Conservation (phyloP, 2,113 vertebrate genomes). For the Corythaixoides concolor region DNA sequence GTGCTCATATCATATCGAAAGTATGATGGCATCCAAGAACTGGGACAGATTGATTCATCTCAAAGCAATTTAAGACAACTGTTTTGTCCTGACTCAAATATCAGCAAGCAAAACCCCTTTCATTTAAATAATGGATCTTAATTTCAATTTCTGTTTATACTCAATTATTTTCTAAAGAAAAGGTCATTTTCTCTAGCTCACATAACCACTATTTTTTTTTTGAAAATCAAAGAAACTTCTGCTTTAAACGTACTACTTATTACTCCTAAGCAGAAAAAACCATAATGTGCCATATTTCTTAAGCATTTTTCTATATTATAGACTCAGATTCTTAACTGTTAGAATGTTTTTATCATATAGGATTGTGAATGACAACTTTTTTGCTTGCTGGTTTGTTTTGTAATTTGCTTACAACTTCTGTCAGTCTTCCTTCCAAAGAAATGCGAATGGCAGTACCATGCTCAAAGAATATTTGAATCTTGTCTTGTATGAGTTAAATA, state of each 20-base stretch:
- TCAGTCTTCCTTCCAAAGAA: not conserved
- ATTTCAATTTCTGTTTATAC: not conserved
- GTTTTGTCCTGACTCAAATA: not conserved
- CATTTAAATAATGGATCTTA: not conserved
- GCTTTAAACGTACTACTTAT: not conserved
- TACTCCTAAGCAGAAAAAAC: not conserved
- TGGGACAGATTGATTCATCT: not conserved
- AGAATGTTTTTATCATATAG: not conserved
- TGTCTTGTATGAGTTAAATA: not conserved
- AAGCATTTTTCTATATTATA: not conserved
- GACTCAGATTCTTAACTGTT: not conserved
- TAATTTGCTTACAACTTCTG: not conserved
- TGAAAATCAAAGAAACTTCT: not conserved
- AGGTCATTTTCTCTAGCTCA: not conserved
- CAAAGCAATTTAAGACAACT: not conserved
- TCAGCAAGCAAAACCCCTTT: not conserved
- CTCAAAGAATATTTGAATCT: not conserved
- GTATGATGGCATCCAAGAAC: not conserved
- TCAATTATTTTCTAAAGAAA: not conserved
- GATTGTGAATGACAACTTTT: not conserved
- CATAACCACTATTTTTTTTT: not conserved
- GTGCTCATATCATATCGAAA: accelerated
- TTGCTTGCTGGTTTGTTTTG: not conserved
- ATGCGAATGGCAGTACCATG: not conserved
- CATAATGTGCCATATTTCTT: not conserved